A percentile compares a stretch with the other conserved stretches of the same genome.
Evolutionary conservation across 2,797 vertebrate genomes (phyloP).

Genomic region (Coreius guichenoti): DNA sequence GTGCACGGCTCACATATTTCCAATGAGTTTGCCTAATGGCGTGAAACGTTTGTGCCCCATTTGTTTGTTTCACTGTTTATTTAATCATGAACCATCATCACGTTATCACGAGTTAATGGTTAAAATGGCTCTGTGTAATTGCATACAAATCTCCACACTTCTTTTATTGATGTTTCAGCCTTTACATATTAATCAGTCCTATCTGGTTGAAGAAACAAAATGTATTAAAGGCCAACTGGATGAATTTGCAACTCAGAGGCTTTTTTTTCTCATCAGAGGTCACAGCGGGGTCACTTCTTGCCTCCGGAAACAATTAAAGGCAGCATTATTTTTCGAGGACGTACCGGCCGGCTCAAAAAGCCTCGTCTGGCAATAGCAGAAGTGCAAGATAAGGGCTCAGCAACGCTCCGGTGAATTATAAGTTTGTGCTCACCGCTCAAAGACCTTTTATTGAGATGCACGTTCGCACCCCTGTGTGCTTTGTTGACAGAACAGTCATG

Average conservation of each 20-base stretch:
- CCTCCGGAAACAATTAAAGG: slow-evolving; percentile 65
- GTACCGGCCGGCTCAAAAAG: slow-evolving; percentile 20
- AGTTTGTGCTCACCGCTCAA: slow-evolving; percentile 49
- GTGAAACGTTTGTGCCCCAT: slow-evolving; percentile 48
- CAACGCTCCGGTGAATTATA: slow-evolving; percentile 56
- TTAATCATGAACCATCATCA: slow-evolving; percentile 64
- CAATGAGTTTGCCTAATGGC: slow-evolving; percentile 62
- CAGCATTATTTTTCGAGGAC: slow-evolving; percentile 54
- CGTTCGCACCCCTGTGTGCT: slow-evolving; percentile 48
- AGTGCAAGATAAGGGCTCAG: slow-evolving; percentile 60
- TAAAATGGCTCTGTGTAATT: slow-evolving; percentile 59
- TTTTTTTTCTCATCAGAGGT: slow-evolving; percentile 38
- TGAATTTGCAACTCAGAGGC: slow-evolving; percentile 31
- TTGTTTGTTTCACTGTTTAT: slow-evolving; percentile 62
- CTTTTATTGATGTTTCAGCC: slow-evolving; percentile 55
- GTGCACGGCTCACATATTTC: slow-evolving; percentile 55
- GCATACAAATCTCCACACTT: slow-evolving; percentile 44
- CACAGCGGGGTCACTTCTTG: slow-evolving; percentile 45
- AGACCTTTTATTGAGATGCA: slow-evolving; percentile 56
- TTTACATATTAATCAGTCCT: slow-evolving; percentile 56
- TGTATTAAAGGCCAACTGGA: slow-evolving; percentile 43
- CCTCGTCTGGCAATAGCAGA: slow-evolving; percentile 55
- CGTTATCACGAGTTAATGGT: slow-evolving; percentile 59
- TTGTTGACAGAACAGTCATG: slow-evolving; percentile 56
- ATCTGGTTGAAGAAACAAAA: slow-evolving; percentile 45